A percentile compares a stretch with the other conserved stretches of the same genome.
phyloP scores from a whole-genome alignment of 2,113 vertebrate species.

The Plotosus lineatus region DNA sequence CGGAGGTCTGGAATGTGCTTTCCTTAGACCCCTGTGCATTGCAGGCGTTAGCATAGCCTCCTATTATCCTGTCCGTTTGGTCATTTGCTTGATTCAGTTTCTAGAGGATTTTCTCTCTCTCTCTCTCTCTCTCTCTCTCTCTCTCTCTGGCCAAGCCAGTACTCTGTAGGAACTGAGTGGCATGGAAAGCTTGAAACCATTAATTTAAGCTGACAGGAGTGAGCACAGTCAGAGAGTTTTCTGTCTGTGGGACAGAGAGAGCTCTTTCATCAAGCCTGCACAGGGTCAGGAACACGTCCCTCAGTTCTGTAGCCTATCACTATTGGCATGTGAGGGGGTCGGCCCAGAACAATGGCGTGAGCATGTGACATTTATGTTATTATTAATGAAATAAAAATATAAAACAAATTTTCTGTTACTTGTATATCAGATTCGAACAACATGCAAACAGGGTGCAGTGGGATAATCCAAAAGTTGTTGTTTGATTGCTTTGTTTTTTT shows the following conservation, averaged over 20 bases:
- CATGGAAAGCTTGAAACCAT: constrained; percentile 42
- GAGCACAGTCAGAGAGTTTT: constrained; percentile 68
- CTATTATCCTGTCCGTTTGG: constrained; percentile 29
- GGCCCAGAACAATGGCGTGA: not conserved
- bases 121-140: not conserved
- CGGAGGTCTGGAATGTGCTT: constrained; percentile 36
- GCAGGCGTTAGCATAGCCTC: not conserved
- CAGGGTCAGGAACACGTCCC: constrained; percentile 12
- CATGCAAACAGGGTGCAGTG: not conserved
- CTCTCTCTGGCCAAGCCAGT: constrained; percentile 12
- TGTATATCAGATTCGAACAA: not conserved
- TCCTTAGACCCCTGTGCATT: not conserved
- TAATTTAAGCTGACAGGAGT: constrained; percentile 72
- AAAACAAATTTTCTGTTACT: too few species aligned
- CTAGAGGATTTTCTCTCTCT: constrained; percentile 4
- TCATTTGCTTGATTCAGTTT: constrained; percentile 42
- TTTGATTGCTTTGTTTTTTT: too few species aligned
- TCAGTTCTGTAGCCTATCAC: constrained; percentile 29
- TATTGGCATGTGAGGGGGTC: not conserved
- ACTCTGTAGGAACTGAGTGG: constrained; percentile 34
- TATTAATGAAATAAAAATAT: too few species aligned
- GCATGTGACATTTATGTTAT: not conserved
- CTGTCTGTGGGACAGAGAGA: constrained; percentile 64
- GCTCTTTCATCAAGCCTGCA: constrained; percentile 56
- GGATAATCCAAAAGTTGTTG: not conserved